A percentile compares a stretch with the other conserved stretches of the same genome.
phyloP scores from a whole-genome alignment of 2,888 invertebrate genomes.

The Peribatodes rhomboidaria region DNA sequence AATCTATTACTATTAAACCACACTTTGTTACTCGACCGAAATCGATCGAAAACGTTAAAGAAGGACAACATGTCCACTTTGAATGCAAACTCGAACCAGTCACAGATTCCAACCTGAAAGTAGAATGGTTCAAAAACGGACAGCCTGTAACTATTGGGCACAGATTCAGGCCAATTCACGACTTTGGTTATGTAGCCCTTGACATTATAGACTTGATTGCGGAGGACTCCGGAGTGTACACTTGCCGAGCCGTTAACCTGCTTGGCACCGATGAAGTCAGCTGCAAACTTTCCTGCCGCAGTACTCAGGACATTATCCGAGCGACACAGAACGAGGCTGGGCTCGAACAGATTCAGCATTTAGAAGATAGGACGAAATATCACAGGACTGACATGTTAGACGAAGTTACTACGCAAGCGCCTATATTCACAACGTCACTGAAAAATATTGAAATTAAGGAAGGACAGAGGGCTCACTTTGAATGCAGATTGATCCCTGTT shows the following conservation, averaged over 20 bases:
- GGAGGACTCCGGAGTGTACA: conserved; percentile 98
- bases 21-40: conserved; percentile 95
- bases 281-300: conserved; percentile 90
- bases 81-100: conserved; percentile 99
- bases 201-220: conserved; percentile 98
- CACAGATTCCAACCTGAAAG: conserved; percentile 97
- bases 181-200: conserved; percentile 99
- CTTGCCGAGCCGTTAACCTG: conserved; percentile 96
- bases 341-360: conserved; percentile 94
- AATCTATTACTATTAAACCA: conserved; percentile 93
- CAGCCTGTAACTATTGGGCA: conserved; percentile 97
- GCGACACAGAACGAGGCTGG: conserved; percentile 95
- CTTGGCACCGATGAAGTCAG: conserved; percentile 95
- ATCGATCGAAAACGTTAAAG: conserved; percentile 93
- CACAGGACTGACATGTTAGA: conserved; percentile 91
- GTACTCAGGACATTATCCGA: conserved; percentile 93
- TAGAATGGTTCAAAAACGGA: conserved; percentile 99
- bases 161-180: conserved; percentile 98
- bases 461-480: conserved; percentile 97
- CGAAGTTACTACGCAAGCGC: conserved; percentile 95
- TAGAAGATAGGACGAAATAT: conserved; percentile 94
- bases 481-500: conserved; percentile 97
- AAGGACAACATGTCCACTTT: conserved; percentile 98
- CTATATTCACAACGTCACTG: conserved; percentile 96
- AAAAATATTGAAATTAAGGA: conserved; percentile 97